These are phyloP conservation scores for Brachymystax lenok DNA, from an alignment of 2,797 vertebrate genomes.

Conservation along the genomic window DNA sequence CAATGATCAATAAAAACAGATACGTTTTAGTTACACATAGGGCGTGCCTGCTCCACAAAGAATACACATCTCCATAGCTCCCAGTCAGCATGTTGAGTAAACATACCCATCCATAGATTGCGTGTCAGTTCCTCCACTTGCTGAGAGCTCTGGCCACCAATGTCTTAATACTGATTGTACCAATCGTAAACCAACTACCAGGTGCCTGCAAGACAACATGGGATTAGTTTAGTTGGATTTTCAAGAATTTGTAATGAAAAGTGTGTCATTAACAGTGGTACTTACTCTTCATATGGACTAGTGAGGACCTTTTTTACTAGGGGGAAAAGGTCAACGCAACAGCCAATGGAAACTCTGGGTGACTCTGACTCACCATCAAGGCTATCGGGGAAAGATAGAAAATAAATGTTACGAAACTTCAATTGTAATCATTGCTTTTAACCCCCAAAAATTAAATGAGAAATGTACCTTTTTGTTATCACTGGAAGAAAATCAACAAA, in stretches of 20 bases:
- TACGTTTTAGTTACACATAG: background rate
- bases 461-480: conserved; percentile 86
- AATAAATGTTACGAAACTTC: background rate
- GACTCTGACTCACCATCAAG: conserved; percentile 80
- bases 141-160: conserved; percentile 86
- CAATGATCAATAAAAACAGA: conserved; percentile 12
- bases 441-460: no score
- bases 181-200: conserved; percentile 88
- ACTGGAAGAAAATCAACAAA: conserved; percentile 38
- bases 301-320: conserved; percentile 85
- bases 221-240: background rate
- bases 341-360: conserved; percentile 80
- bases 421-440: background rate
- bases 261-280: conserved; percentile 30
- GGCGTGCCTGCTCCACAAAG: background rate
- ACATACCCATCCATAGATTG: conserved; percentile 79
- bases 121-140: conserved; percentile 65
- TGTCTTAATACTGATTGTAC: conserved; percentile 87
- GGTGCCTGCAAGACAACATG: conserved; percentile 77
- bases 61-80: background rate
- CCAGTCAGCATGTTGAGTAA: conserved; percentile 1
- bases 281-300: conserved; percentile 92
- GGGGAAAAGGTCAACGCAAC: conserved; percentile 90
- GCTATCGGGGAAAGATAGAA: conserved; percentile 63
- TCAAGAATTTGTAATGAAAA: background rate